Evolutionary conservation across 2,888 invertebrate genomes (phyloP).

Genomic region (Pyrgus malvae): DNA sequence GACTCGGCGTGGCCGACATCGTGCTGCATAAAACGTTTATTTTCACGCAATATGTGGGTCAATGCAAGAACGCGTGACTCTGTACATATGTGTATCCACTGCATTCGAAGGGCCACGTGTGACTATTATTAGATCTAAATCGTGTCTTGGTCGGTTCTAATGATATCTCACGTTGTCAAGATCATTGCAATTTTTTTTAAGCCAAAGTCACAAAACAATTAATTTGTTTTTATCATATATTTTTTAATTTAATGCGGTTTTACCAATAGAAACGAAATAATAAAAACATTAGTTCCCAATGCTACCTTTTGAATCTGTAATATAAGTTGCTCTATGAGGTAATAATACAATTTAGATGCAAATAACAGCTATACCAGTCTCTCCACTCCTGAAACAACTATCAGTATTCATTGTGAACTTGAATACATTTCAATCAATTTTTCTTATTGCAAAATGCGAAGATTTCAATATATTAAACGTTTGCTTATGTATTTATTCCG

Average conservation of each 20-base stretch:
- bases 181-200: not conserved
- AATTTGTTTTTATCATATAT: too few relatives aligned
- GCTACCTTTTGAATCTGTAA: too few relatives aligned
- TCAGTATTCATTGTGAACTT: slow-evolving; percentile 35
- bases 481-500: slow-evolving; percentile 12
- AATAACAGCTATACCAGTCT: slow-evolving; percentile 1
- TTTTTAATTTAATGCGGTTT: too few relatives aligned
- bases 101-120: slow-evolving; percentile 51
- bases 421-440: slow-evolving; percentile 36
- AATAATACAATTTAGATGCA: slow-evolving; percentile 29
- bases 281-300: too few relatives aligned
- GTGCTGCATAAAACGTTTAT: slow-evolving; percentile 49
- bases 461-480: slow-evolving; percentile 3
- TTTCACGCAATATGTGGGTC: slow-evolving; percentile 71
- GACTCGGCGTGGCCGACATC: not conserved
- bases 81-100: slow-evolving; percentile 22
- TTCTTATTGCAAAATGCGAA: slow-evolving; percentile 10
- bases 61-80: slow-evolving; percentile 55
- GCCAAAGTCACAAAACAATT: not conserved
- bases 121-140: slow-evolving; percentile 59
- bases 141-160: slow-evolving; percentile 46
- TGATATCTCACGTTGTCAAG: slow-evolving; percentile 6
- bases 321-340: not conserved
- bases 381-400: slow-evolving; percentile 2
- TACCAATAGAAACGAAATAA: too few relatives aligned